Evolutionary conservation across 2,888 invertebrate genomes (phyloP).

Genomic region (Cataglyphis altisquamis): DNA sequence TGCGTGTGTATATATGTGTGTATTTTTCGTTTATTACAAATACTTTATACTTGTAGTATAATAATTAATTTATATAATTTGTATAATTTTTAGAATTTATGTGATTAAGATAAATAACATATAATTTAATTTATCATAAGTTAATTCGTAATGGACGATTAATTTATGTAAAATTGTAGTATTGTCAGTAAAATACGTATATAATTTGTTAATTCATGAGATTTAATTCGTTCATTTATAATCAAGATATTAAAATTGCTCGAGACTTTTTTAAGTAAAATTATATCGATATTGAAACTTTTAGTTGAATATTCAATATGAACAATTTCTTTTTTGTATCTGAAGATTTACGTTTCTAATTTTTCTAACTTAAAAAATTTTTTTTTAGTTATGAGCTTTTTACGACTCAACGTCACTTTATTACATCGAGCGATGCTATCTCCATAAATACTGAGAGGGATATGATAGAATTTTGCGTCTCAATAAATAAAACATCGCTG

Average conservation of each 20-base stretch:
- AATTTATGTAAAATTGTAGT: slow-evolving; percentile 4
- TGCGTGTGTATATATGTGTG: not conserved
- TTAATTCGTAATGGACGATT: not conserved
- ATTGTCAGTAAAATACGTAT: not conserved
- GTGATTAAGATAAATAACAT: not conserved
- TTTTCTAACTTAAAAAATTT: not conserved
- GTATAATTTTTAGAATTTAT: not conserved
- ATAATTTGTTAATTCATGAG: not conserved
- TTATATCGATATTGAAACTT: not conserved
- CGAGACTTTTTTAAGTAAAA: not conserved
- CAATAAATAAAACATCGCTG: slow-evolving; percentile 29
- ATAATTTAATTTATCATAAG: slow-evolving; percentile 4
- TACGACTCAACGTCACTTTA: slow-evolving; percentile 12
- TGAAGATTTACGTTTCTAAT: not conserved
- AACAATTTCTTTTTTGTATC: not conserved
- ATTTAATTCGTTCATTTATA: slow-evolving; percentile 3
- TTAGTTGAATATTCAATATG: not conserved
- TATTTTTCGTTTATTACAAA: not conserved
- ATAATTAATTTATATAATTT: slow-evolving; percentile 1
- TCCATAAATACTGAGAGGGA: slow-evolving; percentile 33
- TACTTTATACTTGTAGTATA: not conserved
- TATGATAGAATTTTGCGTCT: slow-evolving; percentile 31
- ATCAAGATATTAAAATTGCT: not conserved
- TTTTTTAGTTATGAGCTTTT: slow-evolving; percentile 29
- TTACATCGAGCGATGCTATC: slow-evolving; percentile 41